Evolutionary conservation across 2,113 vertebrate genomes (phyloP), one percentile per base, ranked within the genome.

Genomic region (Trogon surrucura): DNA sequence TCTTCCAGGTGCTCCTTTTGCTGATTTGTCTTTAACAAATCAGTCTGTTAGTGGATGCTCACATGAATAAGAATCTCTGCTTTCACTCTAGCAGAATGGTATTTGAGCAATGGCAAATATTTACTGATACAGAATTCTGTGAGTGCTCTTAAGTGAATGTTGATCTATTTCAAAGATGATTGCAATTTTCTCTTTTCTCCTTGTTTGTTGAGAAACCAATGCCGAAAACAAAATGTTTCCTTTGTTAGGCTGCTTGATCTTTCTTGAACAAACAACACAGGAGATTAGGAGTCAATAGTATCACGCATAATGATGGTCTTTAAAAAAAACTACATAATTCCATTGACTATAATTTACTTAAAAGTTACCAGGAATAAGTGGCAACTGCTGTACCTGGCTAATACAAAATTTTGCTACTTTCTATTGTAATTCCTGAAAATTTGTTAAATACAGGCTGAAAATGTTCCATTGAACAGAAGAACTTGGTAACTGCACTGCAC

Each of bases 11-110:
- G 82, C 65, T 95, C 64, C 62, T 85, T 95, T 95, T 83, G 72
- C 88, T 94, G 83, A 69, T 62, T 95, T 96, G 91, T 94, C 87
- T 96, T 91, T 94, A 96, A 96, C 80, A 97, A 97, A 97, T 94
- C 67, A 26, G 18, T 62, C 74, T 95, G 14, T 58, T 86, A 48
- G 51, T 66, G 66, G 77, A 80, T 69, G 60, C 64, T 85, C 36
- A 82, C 73, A 69, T 66, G 83, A 96, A 95, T 92, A 91, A 78
- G 94, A 92, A 91, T 44, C 16, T 65, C 73, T 71, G 36, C 9
- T 91, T 47, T 74, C 48, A 72, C 21, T 83, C 86, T 9, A 80
- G 48, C 34, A 94, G 58, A 78, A 70, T 78, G 38, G 80, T 74
- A 66, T 51, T 73, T 65, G 44, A 91, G 41, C 51, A 89, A 29